A percentile compares a stretch with the other conserved stretches of the same genome.
Evolutionary conservation across 2,113 vertebrate genomes (phyloP).

Genomic region (Colaptes auratus): DNA sequence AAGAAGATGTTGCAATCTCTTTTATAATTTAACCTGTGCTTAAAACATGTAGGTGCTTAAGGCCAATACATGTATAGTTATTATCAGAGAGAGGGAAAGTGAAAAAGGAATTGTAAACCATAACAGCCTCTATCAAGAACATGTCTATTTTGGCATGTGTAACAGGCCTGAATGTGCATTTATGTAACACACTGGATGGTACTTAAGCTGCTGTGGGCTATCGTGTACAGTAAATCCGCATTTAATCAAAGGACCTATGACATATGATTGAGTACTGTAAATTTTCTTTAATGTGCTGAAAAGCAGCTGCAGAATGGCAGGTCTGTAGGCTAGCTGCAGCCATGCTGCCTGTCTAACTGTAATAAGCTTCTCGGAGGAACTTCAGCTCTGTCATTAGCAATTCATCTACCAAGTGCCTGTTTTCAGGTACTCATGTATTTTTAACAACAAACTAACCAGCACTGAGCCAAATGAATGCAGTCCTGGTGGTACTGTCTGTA

Average conservation of each 20-base stretch:
- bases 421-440: conserved; percentile 5
- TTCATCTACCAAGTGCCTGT: neutral
- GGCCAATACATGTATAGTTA: neutral
- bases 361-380: conserved; percentile 5
- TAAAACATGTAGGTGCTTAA: conserved; percentile 45
- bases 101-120: conserved; percentile 49
- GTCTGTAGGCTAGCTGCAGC: neutral
- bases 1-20: conserved; percentile 56
- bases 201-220: conserved; percentile 60
- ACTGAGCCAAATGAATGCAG: neutral
- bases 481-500: neutral
- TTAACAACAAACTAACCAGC: neutral
- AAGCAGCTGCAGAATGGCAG: neutral
- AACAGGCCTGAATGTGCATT: conserved; percentile 3
- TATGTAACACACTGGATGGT: conserved; percentile 31
- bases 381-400: neutral
- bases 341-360: neutral
- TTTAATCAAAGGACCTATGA: conserved; percentile 23
- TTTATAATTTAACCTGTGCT: conserved; percentile 62
- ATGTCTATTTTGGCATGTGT: neutral
- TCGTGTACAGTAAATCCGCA: conserved; percentile 37
- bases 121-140: conserved; percentile 37
- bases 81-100: conserved; percentile 48
- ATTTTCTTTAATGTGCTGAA: conserved; percentile 4
- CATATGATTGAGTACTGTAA: conserved; percentile 7